These are phyloP conservation scores for Phalacrocorax carbo DNA, from an alignment of 2,113 vertebrate genomes.

Conservation along the genomic window DNA sequence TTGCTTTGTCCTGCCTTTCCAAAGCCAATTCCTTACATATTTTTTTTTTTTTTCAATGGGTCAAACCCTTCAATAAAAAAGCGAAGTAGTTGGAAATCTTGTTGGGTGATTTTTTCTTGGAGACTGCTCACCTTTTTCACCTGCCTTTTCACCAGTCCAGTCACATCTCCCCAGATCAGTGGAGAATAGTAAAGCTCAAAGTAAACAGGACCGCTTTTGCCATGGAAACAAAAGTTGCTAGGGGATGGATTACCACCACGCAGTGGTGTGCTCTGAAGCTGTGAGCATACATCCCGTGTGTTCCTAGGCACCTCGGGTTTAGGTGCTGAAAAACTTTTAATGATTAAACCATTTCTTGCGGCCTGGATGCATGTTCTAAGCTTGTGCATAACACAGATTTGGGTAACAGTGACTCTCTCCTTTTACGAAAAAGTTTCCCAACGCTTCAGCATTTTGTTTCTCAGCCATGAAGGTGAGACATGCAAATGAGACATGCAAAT, in stretches of 20 bases:
- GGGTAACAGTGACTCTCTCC: background rate
- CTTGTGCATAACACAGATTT: accelerated
- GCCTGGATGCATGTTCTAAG: background rate
- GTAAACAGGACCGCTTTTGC: slow-evolving; percentile 42
- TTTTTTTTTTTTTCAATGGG: background rate
- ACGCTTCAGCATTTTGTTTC: background rate
- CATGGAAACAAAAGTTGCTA: slow-evolving; percentile 64
- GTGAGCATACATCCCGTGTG: background rate
- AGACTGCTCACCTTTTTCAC: background rate
- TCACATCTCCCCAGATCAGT: background rate
- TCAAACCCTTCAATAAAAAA: background rate
- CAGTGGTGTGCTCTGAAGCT: slow-evolving; percentile 23
- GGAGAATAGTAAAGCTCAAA: slow-evolving; percentile 35
- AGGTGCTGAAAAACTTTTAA: background rate
- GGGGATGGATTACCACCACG: slow-evolving; percentile 29
- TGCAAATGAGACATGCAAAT: background rate
- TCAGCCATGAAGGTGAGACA: background rate
- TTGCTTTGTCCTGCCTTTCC: background rate
- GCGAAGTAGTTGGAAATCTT: background rate
- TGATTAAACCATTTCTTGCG: background rate
- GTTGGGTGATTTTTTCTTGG: background rate
- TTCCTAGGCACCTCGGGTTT: background rate
- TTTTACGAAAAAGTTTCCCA: background rate
- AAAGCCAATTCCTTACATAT: accelerated
- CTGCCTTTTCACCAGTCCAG: background rate